Evolutionary conservation across 2,888 invertebrate species (phyloP).

Genomic region (Clistopyga incitator): DNA sequence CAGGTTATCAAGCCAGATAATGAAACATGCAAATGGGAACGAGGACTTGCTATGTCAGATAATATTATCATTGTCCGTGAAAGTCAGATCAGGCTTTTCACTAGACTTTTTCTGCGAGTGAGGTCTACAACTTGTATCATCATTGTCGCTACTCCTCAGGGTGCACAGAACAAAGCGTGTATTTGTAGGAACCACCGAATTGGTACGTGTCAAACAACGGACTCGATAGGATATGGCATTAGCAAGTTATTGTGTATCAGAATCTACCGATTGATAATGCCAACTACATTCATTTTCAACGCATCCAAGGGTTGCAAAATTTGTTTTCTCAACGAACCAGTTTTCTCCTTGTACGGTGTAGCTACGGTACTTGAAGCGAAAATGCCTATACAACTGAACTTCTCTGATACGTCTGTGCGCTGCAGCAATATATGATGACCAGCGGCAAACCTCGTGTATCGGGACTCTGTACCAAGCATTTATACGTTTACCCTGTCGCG

Average conservation of each 20-base stretch:
- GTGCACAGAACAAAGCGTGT: too few species aligned
- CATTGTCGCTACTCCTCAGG: conserved; percentile 51
- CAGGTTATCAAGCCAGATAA: conserved; percentile 79
- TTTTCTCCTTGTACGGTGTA: conserved; percentile 31
- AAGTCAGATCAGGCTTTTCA: conserved; percentile 69
- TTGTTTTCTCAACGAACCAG: too few species aligned
- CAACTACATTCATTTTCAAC: too few species aligned
- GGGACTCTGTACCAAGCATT: conserved; percentile 38
- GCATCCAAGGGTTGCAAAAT: too few species aligned
- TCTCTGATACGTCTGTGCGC: conserved; percentile 13
- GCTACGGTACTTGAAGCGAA: conserved; percentile 2
- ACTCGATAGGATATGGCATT: too few species aligned
- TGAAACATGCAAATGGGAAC: conserved; percentile 80
- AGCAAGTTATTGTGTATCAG: too few species aligned
- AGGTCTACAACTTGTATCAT: not conserved
- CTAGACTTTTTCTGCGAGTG: conserved; percentile 69
- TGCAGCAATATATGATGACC: conserved; percentile 49
- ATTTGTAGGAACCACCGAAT: too few species aligned
- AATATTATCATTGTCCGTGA: conserved; percentile 79
- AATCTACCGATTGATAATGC: too few species aligned
- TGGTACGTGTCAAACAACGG: too few species aligned
- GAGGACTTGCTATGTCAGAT: conserved; percentile 78
- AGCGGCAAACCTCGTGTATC: conserved; percentile 28
- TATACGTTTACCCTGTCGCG: conserved; percentile 31
- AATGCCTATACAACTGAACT: conserved; percentile 26